Base-by-base conservation (phyloP, 2,113 vertebrate genomes). In the Diglossa brunneiventris region DNA sequence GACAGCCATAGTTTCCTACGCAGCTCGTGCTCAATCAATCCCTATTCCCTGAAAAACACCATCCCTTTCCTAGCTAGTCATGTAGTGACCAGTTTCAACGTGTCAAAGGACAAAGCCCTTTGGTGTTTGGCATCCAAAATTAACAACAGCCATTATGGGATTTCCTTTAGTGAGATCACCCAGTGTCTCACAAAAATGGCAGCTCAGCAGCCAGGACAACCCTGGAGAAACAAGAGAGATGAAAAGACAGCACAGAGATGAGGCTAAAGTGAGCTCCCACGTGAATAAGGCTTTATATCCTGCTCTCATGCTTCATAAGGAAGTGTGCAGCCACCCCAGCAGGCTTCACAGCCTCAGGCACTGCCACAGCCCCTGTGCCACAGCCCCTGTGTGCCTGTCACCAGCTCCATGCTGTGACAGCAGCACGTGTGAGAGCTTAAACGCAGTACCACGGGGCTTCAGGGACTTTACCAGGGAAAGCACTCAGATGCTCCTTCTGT, bases 101-200 rank as follows among this genome's bases (percentile, higher is more conserved):
- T 41, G 56, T 44, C 55, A 55, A 49, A 0, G 64, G 68, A 83
- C 73, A 95, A 77, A 95, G 75, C 19, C 14, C 28, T 53, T 53
- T 53, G 41, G 33, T 70, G 63, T 30, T 90, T 72, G 44, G 52
- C 68, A 53, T 74, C 76, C 68, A 83, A 85, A 77, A 75, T 49
- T 83, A 87, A 84, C 70, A 95, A 74, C 18, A 44, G 83, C 39
- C 41, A 21, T 52, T 63, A 55, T 2, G 22, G n/a, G 79, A 74
- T 90, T 90, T 92, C 52, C 92, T 81, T 59, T 78, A 67, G 41
- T 96, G 87, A 90, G 56, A 49, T 95, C 79, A 90, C 44, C 24
- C 44, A 56, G 31, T 15, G n/a, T 53, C 87, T 88, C 93, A 74
- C 59, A 85, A 70, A 84, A 91, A 10, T 17, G 89, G 73, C 66